These are phyloP conservation scores for Crenuchus spilurus DNA, from an alignment of 2,797 vertebrate species.

Conservation along the genomic window DNA sequence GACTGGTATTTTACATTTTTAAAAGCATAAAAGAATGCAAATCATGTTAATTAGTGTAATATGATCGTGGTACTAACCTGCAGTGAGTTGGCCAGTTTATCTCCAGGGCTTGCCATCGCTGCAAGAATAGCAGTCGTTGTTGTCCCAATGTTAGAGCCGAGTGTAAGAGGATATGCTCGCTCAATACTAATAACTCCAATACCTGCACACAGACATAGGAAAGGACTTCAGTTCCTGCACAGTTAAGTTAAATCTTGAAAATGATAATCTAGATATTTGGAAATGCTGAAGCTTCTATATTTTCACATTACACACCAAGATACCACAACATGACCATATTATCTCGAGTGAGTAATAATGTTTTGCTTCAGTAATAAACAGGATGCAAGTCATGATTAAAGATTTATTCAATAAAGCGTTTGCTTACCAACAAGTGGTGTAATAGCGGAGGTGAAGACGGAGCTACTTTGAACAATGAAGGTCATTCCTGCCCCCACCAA, in stretches of 20 bases:
- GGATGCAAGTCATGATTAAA: no score
- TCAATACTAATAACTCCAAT: constrained; percentile 94
- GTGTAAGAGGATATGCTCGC: constrained; percentile 91
- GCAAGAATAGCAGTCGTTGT: constrained; percentile 96
- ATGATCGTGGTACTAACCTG: constrained; percentile 81
- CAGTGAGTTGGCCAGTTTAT: constrained; percentile 81
- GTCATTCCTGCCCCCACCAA: constrained; percentile 95
- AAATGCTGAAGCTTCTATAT: no score
- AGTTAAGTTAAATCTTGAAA: no score
- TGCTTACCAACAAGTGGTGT: constrained; percentile 95
- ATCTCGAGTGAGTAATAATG: no score
- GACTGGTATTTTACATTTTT: background rate
- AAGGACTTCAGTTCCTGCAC: background rate
- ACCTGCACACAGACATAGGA: constrained; percentile 71
- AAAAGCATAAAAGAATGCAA: background rate
- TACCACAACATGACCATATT: no score
- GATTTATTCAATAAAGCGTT: no score
- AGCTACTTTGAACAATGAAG: constrained; percentile 97
- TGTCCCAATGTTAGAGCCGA: constrained; percentile 95
- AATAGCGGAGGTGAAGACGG: constrained; percentile 95
- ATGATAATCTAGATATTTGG: no score
- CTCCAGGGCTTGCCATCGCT: constrained; percentile 89
- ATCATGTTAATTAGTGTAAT: background rate
- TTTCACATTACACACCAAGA: no score
- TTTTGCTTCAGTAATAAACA: no score